A percentile compares a stretch with the other conserved stretches of the same genome.
These are phyloP conservation scores for Macaria notata DNA, from an alignment of 2,888 invertebrate species.

Conservation along the genomic window DNA sequence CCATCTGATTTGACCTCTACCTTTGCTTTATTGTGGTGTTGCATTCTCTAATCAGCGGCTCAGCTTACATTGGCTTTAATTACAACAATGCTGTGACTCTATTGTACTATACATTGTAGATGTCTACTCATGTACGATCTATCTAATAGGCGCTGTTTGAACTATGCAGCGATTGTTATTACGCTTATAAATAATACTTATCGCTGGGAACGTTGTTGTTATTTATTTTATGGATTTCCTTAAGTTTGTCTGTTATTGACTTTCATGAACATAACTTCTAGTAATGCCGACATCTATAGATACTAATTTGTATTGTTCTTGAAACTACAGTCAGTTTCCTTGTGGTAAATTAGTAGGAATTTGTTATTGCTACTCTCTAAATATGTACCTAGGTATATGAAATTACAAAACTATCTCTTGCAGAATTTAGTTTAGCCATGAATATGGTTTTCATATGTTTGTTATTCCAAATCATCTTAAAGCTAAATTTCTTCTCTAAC, in stretches of 20 bases:
- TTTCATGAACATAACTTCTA: slow-evolving; percentile 11
- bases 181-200: slow-evolving; percentile 33
- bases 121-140: slow-evolving; percentile 46
- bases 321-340: too few relatives aligned
- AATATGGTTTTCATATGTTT: too few relatives aligned
- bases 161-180: slow-evolving; percentile 47
- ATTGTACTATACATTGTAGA: slow-evolving; percentile 43
- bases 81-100: slow-evolving; percentile 56
- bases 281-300: neutral
- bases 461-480: too few relatives aligned
- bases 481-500: too few relatives aligned
- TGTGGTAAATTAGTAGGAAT: neutral
- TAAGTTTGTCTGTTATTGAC: slow-evolving; percentile 13
- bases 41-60: slow-evolving; percentile 33
- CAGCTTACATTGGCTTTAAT: slow-evolving; percentile 38
- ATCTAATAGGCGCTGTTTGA: slow-evolving; percentile 42
- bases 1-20: slow-evolving; percentile 54
- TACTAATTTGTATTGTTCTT: neutral
- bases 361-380: too few relatives aligned
- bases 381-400: too few relatives aligned
- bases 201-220: slow-evolving; percentile 12
- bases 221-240: slow-evolving; percentile 16
- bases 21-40: slow-evolving; percentile 31
- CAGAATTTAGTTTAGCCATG: too few relatives aligned
- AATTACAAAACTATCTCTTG: too few relatives aligned